Evolutionary conservation across 2,113 vertebrate species (phyloP).

Genomic region (Channa maculata): DNA sequence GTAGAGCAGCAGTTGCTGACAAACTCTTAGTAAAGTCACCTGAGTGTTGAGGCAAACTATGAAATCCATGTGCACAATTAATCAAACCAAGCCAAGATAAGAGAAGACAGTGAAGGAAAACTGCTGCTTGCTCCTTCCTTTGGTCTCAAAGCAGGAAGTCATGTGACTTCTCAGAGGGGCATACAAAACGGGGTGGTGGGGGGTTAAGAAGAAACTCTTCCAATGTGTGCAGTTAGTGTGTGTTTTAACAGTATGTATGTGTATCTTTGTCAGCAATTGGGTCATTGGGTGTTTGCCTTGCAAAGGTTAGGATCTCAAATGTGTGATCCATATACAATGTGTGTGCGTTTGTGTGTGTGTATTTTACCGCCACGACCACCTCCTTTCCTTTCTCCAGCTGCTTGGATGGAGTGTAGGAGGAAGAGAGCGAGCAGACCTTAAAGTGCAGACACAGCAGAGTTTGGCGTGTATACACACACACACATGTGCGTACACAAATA

Average conservation of each 20-base stretch:
- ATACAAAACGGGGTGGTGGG: constrained; percentile 27
- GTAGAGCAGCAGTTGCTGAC: not conserved
- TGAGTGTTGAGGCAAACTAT: not conserved
- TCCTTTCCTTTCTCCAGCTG: constrained; percentile 59
- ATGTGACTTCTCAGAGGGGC: constrained; percentile 63
- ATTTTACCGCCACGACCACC: constrained; percentile 10
- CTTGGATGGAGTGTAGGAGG: constrained; percentile 65
- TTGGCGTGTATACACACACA: constrained; percentile 42
- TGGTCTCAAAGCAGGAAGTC: constrained; percentile 76
- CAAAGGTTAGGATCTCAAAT: constrained; percentile 52
- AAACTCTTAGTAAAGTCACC: not conserved
- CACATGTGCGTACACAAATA: constrained; percentile 29
- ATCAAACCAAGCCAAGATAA: constrained; percentile 1
- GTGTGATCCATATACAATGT: constrained; percentile 31
- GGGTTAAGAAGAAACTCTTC: constrained; percentile 42
- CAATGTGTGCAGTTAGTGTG: constrained; percentile 34
- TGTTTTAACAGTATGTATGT: constrained; percentile 7
- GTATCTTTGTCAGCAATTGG: not conserved
- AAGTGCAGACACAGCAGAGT: constrained; percentile 76
- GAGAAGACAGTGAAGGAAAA: constrained; percentile 27
- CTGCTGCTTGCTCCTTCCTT: constrained; percentile 57
- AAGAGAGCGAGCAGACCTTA: constrained; percentile 45
- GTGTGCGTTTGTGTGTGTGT: too few relatives aligned
- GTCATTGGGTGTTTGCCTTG: constrained; percentile 37
- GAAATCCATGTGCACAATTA: constrained; percentile 6